A percentile compares a stretch with the other conserved stretches of the same genome.
phyloP scores from a whole-genome alignment of 2,888 invertebrate species.

The Odontocolon sp. region DNA sequence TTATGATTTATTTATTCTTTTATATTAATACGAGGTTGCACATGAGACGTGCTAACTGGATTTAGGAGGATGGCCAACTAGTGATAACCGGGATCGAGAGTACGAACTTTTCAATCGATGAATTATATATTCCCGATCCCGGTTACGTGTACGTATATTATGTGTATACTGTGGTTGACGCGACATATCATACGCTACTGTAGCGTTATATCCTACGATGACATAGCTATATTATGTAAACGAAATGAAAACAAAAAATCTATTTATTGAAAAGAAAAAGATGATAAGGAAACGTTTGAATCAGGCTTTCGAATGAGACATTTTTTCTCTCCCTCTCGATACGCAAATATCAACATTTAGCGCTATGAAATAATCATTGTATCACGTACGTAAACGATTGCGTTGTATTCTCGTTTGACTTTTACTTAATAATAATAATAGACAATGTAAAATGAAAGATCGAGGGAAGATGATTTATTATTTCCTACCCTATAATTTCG shows the following conservation, averaged over 20 bases:
- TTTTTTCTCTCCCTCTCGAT: conserved; percentile 42
- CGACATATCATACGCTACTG: conserved; percentile 50
- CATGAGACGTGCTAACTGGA: conserved; percentile 32
- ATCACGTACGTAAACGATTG: conserved; percentile 71
- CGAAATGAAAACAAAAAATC: conserved; percentile 57
- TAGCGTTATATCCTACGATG: conserved; percentile 51
- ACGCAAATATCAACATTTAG: conserved; percentile 42
- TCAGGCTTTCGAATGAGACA: conserved; percentile 52
- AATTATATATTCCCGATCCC: conserved; percentile 60
- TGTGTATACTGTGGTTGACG: conserved; percentile 50
- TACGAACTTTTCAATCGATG: conserved; percentile 34
- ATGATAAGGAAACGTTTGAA: conserved; percentile 50
- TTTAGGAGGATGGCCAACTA: conserved; percentile 52
- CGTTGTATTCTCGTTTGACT: conserved; percentile 73
- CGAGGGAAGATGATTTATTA: conserved; percentile 4
- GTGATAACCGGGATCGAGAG: conserved; percentile 50
- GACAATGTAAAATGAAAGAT: conserved; percentile 62
- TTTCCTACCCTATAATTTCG: too few relatives aligned
- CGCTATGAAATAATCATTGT: conserved; percentile 68
- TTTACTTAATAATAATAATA: conserved; percentile 70
- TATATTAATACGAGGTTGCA: conserved; percentile 51
- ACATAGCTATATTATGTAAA: conserved; percentile 57
- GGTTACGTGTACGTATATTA: conserved; percentile 45
- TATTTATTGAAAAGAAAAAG: conserved; percentile 64
- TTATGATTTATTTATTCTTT: conserved; percentile 57